A percentile compares a stretch with the other conserved stretches of the same genome.
Evolutionary conservation across 2,888 invertebrate species (phyloP).

Genomic region (Merodon equestris): DNA sequence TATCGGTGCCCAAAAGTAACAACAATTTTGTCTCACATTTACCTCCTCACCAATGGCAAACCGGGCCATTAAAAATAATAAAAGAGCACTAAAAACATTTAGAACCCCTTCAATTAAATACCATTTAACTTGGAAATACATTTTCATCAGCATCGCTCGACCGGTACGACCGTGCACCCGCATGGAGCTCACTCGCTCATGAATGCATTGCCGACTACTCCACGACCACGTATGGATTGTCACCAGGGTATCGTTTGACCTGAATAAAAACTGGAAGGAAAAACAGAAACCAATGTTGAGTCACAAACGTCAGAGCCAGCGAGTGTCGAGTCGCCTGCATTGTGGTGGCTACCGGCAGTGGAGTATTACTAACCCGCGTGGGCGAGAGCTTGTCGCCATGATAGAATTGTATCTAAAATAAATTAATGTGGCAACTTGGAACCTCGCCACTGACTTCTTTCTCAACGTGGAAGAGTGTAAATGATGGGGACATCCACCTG

Average conservation of each 20-base stretch:
- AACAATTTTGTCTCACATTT: too few relatives aligned
- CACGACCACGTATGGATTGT: slow-evolving; percentile 27
- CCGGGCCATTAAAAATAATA: slow-evolving; percentile 43
- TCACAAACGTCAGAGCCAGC: not conserved
- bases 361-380: not conserved
- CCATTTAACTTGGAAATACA: slow-evolving; percentile 28
- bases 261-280: slow-evolving; percentile 14
- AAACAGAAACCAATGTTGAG: not conserved
- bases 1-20: too few relatives aligned
- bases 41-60: too few relatives aligned
- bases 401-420: slow-evolving; percentile 39
- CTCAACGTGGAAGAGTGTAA: not conserved
- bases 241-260: slow-evolving; percentile 38
- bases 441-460: slow-evolving; percentile 36
- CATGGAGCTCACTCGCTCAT: slow-evolving; percentile 24
- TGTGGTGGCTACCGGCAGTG: not conserved
- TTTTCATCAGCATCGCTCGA: slow-evolving; percentile 22
- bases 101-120: slow-evolving; percentile 52
- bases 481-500: slow-evolving; percentile 49
- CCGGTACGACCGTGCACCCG: slow-evolving; percentile 3
- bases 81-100: slow-evolving; percentile 58
- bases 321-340: not conserved
- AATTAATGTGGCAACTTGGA: slow-evolving; percentile 55
- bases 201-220: slow-evolving; percentile 1
- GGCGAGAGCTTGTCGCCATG: slow-evolving; percentile 17